Base-by-base conservation (phyloP, 2,888 invertebrate genomes). In the Labia minor region DNA sequence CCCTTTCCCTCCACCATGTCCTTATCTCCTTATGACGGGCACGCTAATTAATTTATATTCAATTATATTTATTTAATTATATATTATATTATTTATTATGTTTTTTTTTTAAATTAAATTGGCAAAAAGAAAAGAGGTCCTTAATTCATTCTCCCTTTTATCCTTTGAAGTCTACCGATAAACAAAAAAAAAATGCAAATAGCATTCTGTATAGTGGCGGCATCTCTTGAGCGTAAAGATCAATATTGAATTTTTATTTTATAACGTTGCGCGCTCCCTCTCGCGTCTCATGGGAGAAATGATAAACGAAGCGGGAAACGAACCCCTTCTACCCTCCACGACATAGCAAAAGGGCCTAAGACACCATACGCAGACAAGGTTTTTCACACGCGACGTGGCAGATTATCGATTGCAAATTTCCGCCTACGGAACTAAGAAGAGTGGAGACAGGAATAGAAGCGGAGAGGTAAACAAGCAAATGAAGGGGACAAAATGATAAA, bases 331-430 rank as follows among this genome's bases (percentile, higher is more conserved):
- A 8, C 4, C 26, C 26, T 6, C 26, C 26, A 3, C 26, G 26
- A 26, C 26, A 26, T 8, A 26, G 4, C 26, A 8, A 26, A 26
- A 26, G 8, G 26, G 49, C n/a, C 49, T 16, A 49, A 49, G 49
- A 49, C 49, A 49, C 49, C n/a, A 49, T 8, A 49, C 49, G 2
- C 49, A 26, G 4, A 49, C 49, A 49, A 49, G 49, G 8, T 11
- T 14, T 49, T 49, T 49, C 49, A 49, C 49, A 49, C 49, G 49
- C 49, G 49, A 49, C 49, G 49, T 49, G 49, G n/a, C 49, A 49
- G 49, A 49, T 49, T 49, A 49, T 49, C 49, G 49, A 49, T 49
- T 49, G 49, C 16, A 49, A 49, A 49, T 49, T 49, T 49, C 49
- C 49, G 49, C 49, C 49, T 49, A 49, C 49, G 14, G 49, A 49